Evolutionary conservation across 1,140 invertebrate genomes (phyloP), one percentile per base, ranked within the genome.

Genomic region (Stegodyphus mimosarum): DNA sequence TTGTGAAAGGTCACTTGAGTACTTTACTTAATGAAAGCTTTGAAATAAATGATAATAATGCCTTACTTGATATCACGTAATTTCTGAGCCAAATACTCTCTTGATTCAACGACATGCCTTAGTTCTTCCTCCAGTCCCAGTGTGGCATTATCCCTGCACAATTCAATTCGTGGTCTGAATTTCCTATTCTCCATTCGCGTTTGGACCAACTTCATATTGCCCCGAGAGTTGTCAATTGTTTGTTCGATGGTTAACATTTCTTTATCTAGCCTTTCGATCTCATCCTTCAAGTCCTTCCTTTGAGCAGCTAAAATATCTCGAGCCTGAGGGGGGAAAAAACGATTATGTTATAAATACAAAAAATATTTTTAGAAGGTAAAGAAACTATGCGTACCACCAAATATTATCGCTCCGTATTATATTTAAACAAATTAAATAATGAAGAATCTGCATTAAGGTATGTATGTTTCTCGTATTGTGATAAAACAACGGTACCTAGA

Each of bases 101-200:
- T 74, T 0, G 85, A 77, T 33, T 86, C 69, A n/a, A 69, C 15
- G 0, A 80, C 64, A 5, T 80, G 70, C 49, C 71, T 53, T 6
- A 74, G 9, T 48, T 86, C 85, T 51, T 80, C 85, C 50, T 77
- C 71, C 0, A 86, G 15, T 3, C 63, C 64, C 10, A 74, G n/a
- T 0, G 64, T 63, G 0, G 77, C 60, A 5, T 13, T 15, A 64
- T 87, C 86, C 13, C 72, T 48, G 33, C 51, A 51, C 17, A 87
- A n/a, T 53, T 87, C 78, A 18, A 87, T 52, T 66, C 67, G 13
- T 2, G 86, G 79, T 15, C 86, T 33, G 0, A 7, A 51, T 50
- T 87, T 87, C 33, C 86, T 60, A n/a, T 51, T 52, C 51, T 87
- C 86, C 66, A 87, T 2, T 6, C 86, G 48, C 10, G 86, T 87